Evolutionary conservation across 2,113 vertebrate genomes (phyloP), one percentile per base, ranked within the genome.

Genomic region (Ictalurus punctatus): DNA sequence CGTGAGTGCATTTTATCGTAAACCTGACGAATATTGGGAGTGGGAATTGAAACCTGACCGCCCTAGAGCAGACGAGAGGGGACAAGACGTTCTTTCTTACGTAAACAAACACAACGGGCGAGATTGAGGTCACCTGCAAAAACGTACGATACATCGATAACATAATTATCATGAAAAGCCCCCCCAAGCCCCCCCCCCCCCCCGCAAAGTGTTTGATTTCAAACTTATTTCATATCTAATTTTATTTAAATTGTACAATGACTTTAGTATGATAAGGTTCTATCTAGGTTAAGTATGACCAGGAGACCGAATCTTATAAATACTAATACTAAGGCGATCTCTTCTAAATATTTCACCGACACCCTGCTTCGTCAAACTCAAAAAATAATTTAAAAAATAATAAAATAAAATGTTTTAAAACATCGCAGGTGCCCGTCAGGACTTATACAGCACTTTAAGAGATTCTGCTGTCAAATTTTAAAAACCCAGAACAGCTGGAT

Each of bases 401-500:
- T 23, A 0, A 34, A 80, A 1, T 5, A 52, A 79, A 54, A 48
- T 48, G 44, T 48, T 48, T 25, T 13, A 71, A 34, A 14, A 34
- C 17, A 8, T 67, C 2, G 34, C 27, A 78, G 7, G 27, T 54
- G 76, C 19, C 27, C 27, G 4, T 74, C 2, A 23, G 37, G 37
- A 44, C 56, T 74, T 34, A 74, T 14, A 40, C 1, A 74, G n/a
- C 14, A 23, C 54, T 76, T 44, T 5, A 74, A 16, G 16, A 78
- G 56, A 25, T 37, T 34, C 52, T 37, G 30, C 65, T 67, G 44
- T 16, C 17, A 48, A 48, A 44, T 80, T 61, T 79, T 80, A 27
- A 56, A 54, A 82, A 69, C 48, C 21, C 86, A 69, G 37, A 67
- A 19, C n/a, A 34, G 19, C 61, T 27, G 86, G 54, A 90, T 34